Conservation (phyloP, 2,797 vertebrate genomes). For the Syngnathus rostellatus region DNA sequence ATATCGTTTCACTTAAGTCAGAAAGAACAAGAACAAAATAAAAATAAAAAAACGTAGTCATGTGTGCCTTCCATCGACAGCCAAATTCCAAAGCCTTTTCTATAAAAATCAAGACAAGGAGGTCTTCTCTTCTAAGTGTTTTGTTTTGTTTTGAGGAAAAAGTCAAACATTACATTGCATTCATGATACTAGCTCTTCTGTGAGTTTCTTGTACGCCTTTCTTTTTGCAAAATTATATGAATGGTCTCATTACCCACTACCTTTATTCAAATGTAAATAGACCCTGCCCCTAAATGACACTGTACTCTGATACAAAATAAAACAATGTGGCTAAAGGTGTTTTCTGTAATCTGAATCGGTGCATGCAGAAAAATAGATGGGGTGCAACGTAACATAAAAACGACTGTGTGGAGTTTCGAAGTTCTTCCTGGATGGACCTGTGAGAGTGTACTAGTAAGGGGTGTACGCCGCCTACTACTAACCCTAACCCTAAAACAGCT, state of each 20-base stretch:
- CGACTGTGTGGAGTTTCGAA: no score
- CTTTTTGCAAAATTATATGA: conserved; percentile 21
- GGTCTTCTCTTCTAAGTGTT: conserved; percentile 20
- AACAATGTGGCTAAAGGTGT: conserved; percentile 10
- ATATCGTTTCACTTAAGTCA: conserved; percentile 10
- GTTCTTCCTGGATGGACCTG: no score
- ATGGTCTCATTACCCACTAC: no score
- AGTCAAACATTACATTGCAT: conserved; percentile 11
- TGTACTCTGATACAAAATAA: conserved; percentile 31
- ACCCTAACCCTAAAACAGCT: no score
- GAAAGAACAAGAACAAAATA: conserved; percentile 10
- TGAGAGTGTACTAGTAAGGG: no score
- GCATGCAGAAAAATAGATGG: no score
- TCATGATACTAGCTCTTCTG: conserved; percentile 6
- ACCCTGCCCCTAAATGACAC: not conserved
- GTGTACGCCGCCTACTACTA: no score
- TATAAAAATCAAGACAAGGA: conserved; percentile 34
- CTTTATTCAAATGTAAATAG: not conserved
- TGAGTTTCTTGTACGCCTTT: conserved; percentile 22
- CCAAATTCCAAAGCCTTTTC: conserved; percentile 47
- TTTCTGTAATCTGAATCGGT: not conserved
- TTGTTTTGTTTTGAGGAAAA: conserved; percentile 10
- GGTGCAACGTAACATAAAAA: no score
- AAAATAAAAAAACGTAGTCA: conserved; percentile 19
- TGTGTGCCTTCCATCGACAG: conserved; percentile 37